Evolutionary conservation across 2,888 invertebrate genomes (phyloP), one percentile per base, ranked within the genome.

Genomic region (Thymelicus acteon): DNA sequence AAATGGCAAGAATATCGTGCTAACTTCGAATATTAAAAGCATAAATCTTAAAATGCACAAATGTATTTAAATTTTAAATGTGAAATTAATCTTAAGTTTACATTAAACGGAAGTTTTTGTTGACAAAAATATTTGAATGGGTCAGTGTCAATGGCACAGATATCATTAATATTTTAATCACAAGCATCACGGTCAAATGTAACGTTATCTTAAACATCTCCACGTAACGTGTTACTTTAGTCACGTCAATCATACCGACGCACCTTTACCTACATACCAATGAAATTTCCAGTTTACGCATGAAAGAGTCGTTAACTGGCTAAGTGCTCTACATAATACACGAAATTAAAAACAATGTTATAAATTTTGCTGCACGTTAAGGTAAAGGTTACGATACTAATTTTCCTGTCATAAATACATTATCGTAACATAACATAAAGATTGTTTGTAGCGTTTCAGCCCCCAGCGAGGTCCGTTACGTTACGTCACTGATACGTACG

Each of bases 371-470:
- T 4, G 49, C 37, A 8, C 7, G 31, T n/a, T 49, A 37, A 48
- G 37, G 37, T 49, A 63, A 63, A 37, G 47, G 62, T 63, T 57
- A 13, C 13, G 31, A 57, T 37, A 57, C 6, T 63, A 49, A 63
- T 63, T 63, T 63, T 63, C 62, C 62, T 37, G 62, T 63, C 62
- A 63, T 63, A 63, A 49, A 57, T 57, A 57, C 57, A 57, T 13
- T 31, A 57, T 31, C 62, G 37, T 49, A 63, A 44, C 49, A 37
- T 49, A 62, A 19, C 48, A 8, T 39, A 49, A 60, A 12, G 57
- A 57, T 31, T 57, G 57, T n/a, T 13, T n/a, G 12, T 57, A 37
- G 31, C 13, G 2, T 19, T 61, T 61, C 15, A 62, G 63, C 63
- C 63, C 57, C 57, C 31, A 57, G 57, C 57, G 31, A 57, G 15